phyloP scores from a whole-genome alignment of 2,888 invertebrate species.

The Petrolisthes manimaculis region DNA sequence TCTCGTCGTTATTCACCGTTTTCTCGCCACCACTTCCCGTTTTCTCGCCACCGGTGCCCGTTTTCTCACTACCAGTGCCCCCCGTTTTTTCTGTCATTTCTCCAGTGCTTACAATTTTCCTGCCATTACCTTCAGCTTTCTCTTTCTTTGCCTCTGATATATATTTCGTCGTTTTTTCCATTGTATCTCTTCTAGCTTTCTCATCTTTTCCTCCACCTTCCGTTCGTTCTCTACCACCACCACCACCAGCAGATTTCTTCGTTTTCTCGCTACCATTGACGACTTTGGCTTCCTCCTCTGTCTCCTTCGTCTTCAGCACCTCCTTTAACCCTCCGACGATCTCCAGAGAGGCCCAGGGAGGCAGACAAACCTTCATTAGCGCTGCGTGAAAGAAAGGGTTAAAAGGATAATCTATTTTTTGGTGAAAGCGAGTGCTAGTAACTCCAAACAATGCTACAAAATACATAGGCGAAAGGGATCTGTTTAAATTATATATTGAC shows the following conservation, averaged over 20 bases:
- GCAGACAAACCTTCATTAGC: slow-evolving; percentile 46
- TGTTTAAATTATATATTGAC: too few species aligned
- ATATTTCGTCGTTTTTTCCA: neutral
- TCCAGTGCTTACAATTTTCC: neutral
- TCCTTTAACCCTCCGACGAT: slow-evolving; percentile 39
- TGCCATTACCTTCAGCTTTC: neutral
- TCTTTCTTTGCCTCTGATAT: neutral
- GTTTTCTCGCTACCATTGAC: neutral
- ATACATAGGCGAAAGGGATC: too few species aligned
- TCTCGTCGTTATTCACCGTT: neutral
- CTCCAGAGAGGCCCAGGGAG: slow-evolving; percentile 43
- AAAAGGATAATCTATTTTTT: too few species aligned
- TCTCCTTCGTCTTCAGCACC: slow-evolving; percentile 8
- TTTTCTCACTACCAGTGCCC: neutral
- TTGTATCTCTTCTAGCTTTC: neutral
- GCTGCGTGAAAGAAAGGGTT: slow-evolving; percentile 12
- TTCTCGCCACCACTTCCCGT: neutral
- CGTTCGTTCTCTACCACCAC: neutral
- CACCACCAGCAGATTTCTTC: neutral
- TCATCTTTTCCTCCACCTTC: neutral
- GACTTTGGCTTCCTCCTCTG: neutral
- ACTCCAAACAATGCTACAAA: too few species aligned
- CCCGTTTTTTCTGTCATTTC: neutral
- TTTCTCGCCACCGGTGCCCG: neutral
- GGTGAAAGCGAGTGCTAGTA: too few species aligned